Conservation (phyloP, 2,888 invertebrate genomes). For the Podabrus alpinus region DNA sequence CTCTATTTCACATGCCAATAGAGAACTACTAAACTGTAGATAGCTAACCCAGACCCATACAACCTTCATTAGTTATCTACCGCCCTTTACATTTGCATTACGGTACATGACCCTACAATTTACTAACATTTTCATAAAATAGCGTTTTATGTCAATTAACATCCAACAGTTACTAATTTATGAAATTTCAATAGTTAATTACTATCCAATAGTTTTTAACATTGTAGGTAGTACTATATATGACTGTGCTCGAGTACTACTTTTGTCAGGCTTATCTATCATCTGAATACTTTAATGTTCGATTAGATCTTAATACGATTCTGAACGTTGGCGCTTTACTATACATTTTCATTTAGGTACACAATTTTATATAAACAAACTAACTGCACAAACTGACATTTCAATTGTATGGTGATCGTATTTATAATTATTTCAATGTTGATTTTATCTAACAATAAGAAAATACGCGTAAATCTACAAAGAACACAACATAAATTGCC, state of each 20-base stretch:
- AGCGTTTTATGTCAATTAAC: background rate
- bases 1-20: constrained; percentile 28
- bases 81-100: constrained; percentile 6
- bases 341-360: constrained; percentile 45
- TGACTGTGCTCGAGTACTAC: background rate
- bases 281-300: constrained; percentile 32
- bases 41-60: constrained; percentile 13
- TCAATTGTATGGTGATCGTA: constrained; percentile 48
- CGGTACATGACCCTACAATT: constrained; percentile 4
- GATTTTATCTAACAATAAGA: constrained; percentile 42
- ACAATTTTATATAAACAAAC: constrained; percentile 39
- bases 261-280: constrained; percentile 25
- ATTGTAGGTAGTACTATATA: background rate
- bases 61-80: constrained; percentile 10
- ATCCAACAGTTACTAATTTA: background rate
- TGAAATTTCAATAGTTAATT: constrained; percentile 1
- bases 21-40: constrained; percentile 24
- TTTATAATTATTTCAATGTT: constrained; percentile 42
- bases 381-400: constrained; percentile 48
- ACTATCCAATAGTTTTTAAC: background rate
- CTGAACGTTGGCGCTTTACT: constrained; percentile 32
- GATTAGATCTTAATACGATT: constrained; percentile 40
- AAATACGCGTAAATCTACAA: background rate
- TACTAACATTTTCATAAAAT: background rate
- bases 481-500: background rate